These are phyloP conservation scores for Scaptomyza hsui DNA, from an alignment of 1,140 invertebrate species.

Conservation along the genomic window DNA sequence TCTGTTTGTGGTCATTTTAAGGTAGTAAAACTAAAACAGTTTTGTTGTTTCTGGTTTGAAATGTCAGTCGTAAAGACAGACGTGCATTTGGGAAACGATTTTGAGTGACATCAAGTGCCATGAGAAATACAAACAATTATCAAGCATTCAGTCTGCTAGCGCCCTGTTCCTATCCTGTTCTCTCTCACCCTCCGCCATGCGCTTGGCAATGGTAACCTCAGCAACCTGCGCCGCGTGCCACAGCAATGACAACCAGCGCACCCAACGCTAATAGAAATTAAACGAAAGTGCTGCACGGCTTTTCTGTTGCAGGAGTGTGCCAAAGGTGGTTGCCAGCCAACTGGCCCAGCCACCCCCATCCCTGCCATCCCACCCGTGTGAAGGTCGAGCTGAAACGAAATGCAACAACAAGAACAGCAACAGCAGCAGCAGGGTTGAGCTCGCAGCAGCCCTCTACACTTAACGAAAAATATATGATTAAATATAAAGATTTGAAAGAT, in stretches of 20 bases:
- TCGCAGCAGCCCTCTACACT: slow-evolving; percentile 7
- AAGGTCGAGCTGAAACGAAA: slow-evolving; percentile 54
- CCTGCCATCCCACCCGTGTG: slow-evolving; percentile 42
- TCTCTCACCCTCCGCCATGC: slow-evolving; percentile 2
- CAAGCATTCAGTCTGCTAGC: slow-evolving; percentile 35
- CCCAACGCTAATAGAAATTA: slow-evolving; percentile 80
- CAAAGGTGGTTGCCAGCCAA: slow-evolving; percentile 3
- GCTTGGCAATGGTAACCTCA: slow-evolving; percentile 64
- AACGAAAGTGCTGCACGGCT: slow-evolving; percentile 64
- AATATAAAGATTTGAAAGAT: too few species aligned
- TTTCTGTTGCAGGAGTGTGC: slow-evolving; percentile 1
- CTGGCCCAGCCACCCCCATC: slow-evolving; percentile 7
- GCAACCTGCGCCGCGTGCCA: slow-evolving; percentile 77
- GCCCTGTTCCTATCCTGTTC: not conserved
- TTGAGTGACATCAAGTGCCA: slow-evolving; percentile 80
- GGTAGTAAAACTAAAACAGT: not conserved
- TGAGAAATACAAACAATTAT: slow-evolving; percentile 79
- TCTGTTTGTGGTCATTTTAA: not conserved
- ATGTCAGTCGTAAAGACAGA: slow-evolving; percentile 21
- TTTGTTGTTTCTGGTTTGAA: slow-evolving; percentile 3
- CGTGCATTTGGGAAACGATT: slow-evolving; percentile 52
- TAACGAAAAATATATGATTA: not conserved
- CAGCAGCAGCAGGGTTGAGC: not conserved
- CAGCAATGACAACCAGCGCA: slow-evolving; percentile 63
- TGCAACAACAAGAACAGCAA: slow-evolving; percentile 46